Conservation (phyloP, 2,113 vertebrate species). For the Pelusios castaneus region DNA sequence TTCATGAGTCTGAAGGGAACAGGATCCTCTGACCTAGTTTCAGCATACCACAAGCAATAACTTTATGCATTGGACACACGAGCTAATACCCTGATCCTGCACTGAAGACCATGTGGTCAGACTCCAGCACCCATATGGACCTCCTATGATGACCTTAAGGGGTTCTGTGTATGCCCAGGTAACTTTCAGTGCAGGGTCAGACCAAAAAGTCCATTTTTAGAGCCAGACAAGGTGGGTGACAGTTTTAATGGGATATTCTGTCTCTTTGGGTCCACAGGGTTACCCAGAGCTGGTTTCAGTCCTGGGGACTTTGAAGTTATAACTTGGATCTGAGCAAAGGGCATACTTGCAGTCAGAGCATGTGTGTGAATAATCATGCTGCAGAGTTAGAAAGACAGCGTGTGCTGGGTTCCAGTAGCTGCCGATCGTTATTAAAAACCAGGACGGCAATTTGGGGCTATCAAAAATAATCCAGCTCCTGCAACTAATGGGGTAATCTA, state of each 20-base stretch:
- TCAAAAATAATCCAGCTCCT: neutral
- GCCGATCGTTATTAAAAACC: neutral
- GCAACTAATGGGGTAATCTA: neutral
- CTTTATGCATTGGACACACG: neutral
- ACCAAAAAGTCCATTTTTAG: too few relatives aligned
- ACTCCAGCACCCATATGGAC: neutral
- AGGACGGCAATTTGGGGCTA: neutral
- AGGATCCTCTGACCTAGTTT: neutral
- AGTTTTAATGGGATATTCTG: neutral
- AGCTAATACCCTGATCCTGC: neutral
- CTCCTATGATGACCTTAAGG: neutral
- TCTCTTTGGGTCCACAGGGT: neutral
- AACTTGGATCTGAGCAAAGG: neutral
- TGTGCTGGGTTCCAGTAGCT: neutral
- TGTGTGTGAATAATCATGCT: neutral
- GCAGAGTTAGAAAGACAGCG: too few relatives aligned
- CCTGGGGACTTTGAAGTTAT: neutral
- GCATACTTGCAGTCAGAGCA: neutral
- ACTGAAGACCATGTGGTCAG: neutral
- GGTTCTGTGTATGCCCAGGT: neutral
- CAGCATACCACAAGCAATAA: neutral
- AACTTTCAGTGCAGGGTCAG: neutral
- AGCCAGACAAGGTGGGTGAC: neutral
- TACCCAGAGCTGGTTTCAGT: neutral
- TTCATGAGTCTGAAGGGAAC: neutral